Evolutionary conservation across 2,113 vertebrate species (phyloP).

Genomic region (Lasiurus borealis): DNA sequence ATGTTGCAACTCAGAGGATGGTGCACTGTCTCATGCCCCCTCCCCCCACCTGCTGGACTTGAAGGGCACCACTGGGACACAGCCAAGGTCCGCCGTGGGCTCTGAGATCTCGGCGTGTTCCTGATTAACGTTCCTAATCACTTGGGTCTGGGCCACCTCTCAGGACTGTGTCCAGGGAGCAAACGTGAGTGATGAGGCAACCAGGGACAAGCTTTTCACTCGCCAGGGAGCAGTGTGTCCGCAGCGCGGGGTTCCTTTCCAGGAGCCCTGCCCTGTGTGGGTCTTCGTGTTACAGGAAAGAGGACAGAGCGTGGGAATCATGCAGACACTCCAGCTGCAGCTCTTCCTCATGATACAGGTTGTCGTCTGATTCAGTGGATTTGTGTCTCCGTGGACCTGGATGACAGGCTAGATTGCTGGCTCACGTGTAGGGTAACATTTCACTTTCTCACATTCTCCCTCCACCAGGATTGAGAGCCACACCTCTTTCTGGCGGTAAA

Average conservation of each 20-base stretch:
- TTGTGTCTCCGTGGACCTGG: not conserved
- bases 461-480: not conserved
- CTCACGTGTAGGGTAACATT: not conserved
- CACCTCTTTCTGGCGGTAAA: not conserved
- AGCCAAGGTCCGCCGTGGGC: too few relatives aligned
- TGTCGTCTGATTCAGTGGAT: not conserved
- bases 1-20: not conserved
- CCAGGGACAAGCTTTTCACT: not conserved
- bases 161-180: not conserved
- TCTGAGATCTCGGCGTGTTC: rapidly evolving
- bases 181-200: not conserved
- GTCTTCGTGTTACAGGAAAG: rapidly evolving
- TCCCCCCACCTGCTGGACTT: rapidly evolving
- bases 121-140: rapidly evolving
- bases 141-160: not conserved
- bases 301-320: rapidly evolving
- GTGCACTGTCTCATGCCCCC: rapidly evolving
- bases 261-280: rapidly evolving
- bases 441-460: not conserved
- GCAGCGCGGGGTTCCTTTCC: rapidly evolving
- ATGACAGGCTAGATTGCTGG: not conserved
- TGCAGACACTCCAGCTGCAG: rapidly evolving
- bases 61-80: rapidly evolving
- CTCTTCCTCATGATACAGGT: too few relatives aligned
- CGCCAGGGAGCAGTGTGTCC: too few relatives aligned